Base-by-base conservation (phyloP, 2,113 vertebrate species). In the Trogon surrucura region DNA sequence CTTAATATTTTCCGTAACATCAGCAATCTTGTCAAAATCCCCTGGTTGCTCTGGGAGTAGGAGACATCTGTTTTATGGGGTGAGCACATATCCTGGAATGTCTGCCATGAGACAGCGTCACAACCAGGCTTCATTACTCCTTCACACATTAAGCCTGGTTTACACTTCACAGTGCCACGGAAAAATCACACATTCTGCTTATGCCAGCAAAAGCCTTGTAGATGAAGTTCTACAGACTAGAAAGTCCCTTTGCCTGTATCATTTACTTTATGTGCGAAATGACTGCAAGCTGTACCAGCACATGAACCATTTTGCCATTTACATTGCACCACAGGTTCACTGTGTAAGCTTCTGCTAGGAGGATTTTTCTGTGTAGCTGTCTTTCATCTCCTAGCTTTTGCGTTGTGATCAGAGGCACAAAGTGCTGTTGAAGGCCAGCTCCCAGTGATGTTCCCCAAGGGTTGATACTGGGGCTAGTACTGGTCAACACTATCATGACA, bases 1-100 rank as follows among this genome's bases (percentile, higher is more conserved):
- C 89, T 88, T 91, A 93, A 94, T 85, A 92, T 95, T 96, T 97
- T 96, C 91, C 22, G 2, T 94, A 92, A 89, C 11, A 7, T 85
- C 91, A 95, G 80, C 56, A 89, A 62, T 53, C 67, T 85, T 66
- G 60, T 88, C 88, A 94, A 87, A 97, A 95, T 90, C 26, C 56
- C 23, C n/a, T 80, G 51, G 75, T 65, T 87, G 62, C 53, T 90
- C 19, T 61, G 91, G 94, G 82, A 89, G 60, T 53, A 88, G 54
- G 32, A 94, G 65, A 95, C 91, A 86, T 87, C 88, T 82, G 44
- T 77, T 96, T 95, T 82, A 94, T 32, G 7, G 81, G 16, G 53
- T 80, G 82, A 96, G 87, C 56, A 88, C 78, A 83, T 88, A 93
- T 86, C 69, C 88, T 85, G 83, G 66, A 93, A 89, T 89, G 79